Evolutionary conservation across 2,797 vertebrate genomes (phyloP).

Genomic region (Gambelia wislizenii): DNA sequence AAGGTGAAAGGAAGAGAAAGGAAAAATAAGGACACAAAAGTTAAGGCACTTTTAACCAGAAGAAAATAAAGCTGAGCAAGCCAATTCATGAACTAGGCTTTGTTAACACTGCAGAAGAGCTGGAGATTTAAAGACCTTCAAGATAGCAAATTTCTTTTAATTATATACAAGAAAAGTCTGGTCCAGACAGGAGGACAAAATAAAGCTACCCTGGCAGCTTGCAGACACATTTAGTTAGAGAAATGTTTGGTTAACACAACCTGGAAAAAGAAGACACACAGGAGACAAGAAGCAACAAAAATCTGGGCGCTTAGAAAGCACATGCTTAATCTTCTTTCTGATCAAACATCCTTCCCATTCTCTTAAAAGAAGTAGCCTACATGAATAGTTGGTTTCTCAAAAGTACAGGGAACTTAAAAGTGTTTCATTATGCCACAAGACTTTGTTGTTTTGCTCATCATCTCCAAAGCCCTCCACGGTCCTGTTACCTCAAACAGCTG

Average conservation of each 20-base stretch:
- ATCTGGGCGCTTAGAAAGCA: not conserved
- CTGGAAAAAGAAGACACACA: not conserved
- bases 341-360: not conserved
- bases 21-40: not conserved
- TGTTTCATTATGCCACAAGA: not conserved
- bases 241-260: not conserved
- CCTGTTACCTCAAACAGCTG: slow-evolving; percentile 44
- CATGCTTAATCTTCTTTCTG: not conserved
- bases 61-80: not conserved
- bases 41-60: not conserved
- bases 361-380: not conserved
- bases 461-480: slow-evolving; percentile 26
- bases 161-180: not conserved
- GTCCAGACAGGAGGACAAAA: not conserved
- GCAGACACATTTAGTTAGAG: not conserved
- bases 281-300: not conserved
- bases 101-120: too few species aligned
- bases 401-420: not conserved
- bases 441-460: slow-evolving; percentile 30
- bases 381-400: not conserved
- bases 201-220: not conserved
- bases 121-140: not conserved
- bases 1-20: not conserved
- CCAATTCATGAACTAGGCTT: not conserved
- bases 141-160: not conserved